These are phyloP conservation scores for Sylvilagus floridanus DNA, from an alignment of 2,797 vertebrate genomes.

Conservation along the genomic window DNA sequence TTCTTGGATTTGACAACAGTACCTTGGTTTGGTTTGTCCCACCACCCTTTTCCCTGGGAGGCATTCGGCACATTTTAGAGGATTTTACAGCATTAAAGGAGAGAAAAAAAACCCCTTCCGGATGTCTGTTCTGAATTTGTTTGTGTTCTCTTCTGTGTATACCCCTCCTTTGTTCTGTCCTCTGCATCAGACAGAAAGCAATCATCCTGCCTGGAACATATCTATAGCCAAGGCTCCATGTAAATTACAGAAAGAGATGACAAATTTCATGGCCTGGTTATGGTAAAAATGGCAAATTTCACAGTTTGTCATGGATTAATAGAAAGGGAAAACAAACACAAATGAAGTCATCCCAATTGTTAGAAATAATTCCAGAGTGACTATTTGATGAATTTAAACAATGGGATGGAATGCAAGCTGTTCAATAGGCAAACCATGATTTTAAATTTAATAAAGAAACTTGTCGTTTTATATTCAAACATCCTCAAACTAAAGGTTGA, in stretches of 20 bases:
- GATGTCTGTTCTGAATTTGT: conserved; percentile 46
- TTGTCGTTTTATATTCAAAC: conserved; percentile 68
- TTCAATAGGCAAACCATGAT: conserved; percentile 70
- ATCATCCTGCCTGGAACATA: conserved; percentile 55
- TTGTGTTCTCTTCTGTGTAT: conserved; percentile 32
- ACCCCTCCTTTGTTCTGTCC: conserved; percentile 74
- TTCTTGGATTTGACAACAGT: conserved; percentile 58
- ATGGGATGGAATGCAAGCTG: conserved; percentile 74
- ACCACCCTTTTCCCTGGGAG: conserved; percentile 28
- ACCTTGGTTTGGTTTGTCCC: conserved; percentile 53
- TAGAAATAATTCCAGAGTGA: conserved; percentile 83
- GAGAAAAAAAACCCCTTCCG: conserved; percentile 15
- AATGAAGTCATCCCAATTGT: conserved; percentile 85
- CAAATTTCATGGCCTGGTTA: conserved; percentile 82
- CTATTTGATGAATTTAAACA: conserved; percentile 83
- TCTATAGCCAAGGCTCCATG: conserved; percentile 80
- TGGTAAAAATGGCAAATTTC: conserved; percentile 85
- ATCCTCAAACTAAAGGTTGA: conserved; percentile 46
- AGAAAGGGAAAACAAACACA: conserved; percentile 86
- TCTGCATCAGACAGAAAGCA: conserved; percentile 74
- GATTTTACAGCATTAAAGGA: conserved; percentile 17
- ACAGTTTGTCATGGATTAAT: conserved; percentile 86
- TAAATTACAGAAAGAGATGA: conserved; percentile 81
- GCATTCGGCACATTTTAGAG: neutral
- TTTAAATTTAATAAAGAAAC: conserved; percentile 84